A percentile compares a stretch with the other conserved stretches of the same genome.
These are phyloP conservation scores for Hyla sarda DNA, from an alignment of 2,113 vertebrate species.

Conservation along the genomic window DNA sequence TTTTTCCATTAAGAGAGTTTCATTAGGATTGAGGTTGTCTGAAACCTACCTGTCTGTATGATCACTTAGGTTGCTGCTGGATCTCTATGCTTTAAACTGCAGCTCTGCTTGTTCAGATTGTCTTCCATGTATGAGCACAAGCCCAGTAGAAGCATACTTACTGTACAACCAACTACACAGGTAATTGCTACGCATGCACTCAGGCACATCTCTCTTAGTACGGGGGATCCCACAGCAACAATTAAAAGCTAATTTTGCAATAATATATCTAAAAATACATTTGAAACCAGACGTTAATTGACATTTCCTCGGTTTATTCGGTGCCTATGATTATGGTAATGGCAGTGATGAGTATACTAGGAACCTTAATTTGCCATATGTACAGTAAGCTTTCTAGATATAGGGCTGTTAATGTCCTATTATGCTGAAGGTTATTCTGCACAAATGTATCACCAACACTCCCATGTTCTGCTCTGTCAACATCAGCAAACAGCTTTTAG, in stretches of 20 bases:
- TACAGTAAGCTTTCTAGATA: constrained; percentile 26
- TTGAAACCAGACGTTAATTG: not conserved
- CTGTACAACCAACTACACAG: not conserved
- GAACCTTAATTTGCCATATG: constrained; percentile 6
- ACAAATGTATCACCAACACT: constrained; percentile 8
- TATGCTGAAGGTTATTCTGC: not conserved
- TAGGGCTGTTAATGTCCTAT: constrained; percentile 28
- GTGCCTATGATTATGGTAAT: constrained; percentile 4
- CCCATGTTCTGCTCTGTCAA: constrained; percentile 16
- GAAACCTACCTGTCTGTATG: too few relatives aligned
- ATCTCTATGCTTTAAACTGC: not conserved
- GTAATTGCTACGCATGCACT: not conserved
- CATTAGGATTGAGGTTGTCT: too few relatives aligned
- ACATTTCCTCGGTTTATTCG: not conserved
- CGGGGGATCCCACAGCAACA: not conserved
- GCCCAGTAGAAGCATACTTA: not conserved
- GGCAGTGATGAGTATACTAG: not conserved
- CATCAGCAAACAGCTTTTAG: constrained; percentile 50
- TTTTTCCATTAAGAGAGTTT: too few relatives aligned
- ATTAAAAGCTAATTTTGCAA: not conserved
- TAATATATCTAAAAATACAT: not conserved
- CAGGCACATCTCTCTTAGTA: not conserved
- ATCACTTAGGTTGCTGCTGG: too few relatives aligned
- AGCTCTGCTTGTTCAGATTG: not conserved
- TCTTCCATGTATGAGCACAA: not conserved